Evolutionary conservation across 1,140 invertebrate species (phyloP), one percentile per base, ranked within the genome.

Genomic region (Goniozus legneri): DNA sequence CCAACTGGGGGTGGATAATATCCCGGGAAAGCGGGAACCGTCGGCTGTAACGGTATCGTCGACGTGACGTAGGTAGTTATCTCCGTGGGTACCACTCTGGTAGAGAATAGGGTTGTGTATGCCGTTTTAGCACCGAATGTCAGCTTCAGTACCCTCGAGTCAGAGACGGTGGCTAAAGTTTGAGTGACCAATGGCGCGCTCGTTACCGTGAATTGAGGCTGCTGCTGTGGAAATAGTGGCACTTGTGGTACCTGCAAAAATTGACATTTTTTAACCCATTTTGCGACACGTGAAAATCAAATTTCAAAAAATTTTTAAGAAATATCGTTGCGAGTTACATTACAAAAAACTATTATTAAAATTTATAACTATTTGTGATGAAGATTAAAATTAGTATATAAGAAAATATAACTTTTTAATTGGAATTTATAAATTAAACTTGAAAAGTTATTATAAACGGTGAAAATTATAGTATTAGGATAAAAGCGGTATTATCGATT

Each of bases 111-210:
- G 1, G 89, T 92, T 1, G 91, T 93, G 60, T 88, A 89, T 0
- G 90, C 87, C 0, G 91, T 92, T 62, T 90, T 89, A 15, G 91
- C 91, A 3, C 90, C 89, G 65, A 94, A 93, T 1, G 89, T 92
- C 10, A 94, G 72, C 64, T 92, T 91, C 14, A 93, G 69, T 14
- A 92, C 78, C 70, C 89, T 88, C 35, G 88, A 89, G 22, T 89
- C 84, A 0, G 90, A 92, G 39, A 86, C 78, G 1, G 87, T 91
- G 3, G 91, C 80, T 53, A 89, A 74, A 0, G 88, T 91, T 56
- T 88, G 88, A 33, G 88, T 82, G 1, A 91, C 79, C 12, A 92
- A 76, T 0, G 89, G 88, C 0, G 87, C 87, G n/a, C 87, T 90
- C 3, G 87, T 91, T 7, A 91, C 71, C 10, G 85, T 82, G 56